phyloP scores from a whole-genome alignment of 1,140 invertebrate species.

The Drosophila guanche region DNA sequence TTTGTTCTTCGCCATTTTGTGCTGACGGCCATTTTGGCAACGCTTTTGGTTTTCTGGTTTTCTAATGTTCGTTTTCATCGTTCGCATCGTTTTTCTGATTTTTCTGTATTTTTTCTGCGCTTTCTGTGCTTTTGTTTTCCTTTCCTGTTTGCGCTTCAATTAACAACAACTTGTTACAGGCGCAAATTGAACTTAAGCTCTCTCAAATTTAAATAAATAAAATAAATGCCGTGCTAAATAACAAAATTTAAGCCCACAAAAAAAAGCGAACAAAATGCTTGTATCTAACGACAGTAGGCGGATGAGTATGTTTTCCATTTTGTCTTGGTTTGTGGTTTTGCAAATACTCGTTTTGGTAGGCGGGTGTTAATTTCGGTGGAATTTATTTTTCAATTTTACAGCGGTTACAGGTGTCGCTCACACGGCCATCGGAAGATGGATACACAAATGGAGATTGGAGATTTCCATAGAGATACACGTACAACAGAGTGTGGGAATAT shows the following conservation, averaged over 20 bases:
- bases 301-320: slow-evolving; percentile 67
- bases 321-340: slow-evolving; percentile 34
- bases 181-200: slow-evolving; percentile 74
- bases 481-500: slow-evolving; percentile 52
- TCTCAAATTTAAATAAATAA: slow-evolving; percentile 68
- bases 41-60: slow-evolving; percentile 34
- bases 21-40: slow-evolving; percentile 57
- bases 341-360: slow-evolving; percentile 52
- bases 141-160: slow-evolving; percentile 71
- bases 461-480: not conserved
- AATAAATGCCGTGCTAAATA: slow-evolving; percentile 62
- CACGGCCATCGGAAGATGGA: slow-evolving; percentile 8
- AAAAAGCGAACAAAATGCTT: slow-evolving; percentile 36
- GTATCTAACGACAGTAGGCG: slow-evolving; percentile 16
- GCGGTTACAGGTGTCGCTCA: slow-evolving; percentile 52
- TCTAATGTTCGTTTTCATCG: slow-evolving; percentile 53
- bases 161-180: slow-evolving; percentile 80
- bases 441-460: not conserved
- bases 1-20: slow-evolving; percentile 62
- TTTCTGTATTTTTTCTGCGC: slow-evolving; percentile 9
- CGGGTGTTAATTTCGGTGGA: slow-evolving; percentile 70
- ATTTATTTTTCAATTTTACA: slow-evolving; percentile 66
- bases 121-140: slow-evolving; percentile 28
- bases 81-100: slow-evolving; percentile 15
- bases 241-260: slow-evolving; percentile 19